Percentiles rank a stretch among this genome's conserved stretches.
Conservation (phyloP, 2,888 invertebrate species). For the Phania funesta region DNA sequence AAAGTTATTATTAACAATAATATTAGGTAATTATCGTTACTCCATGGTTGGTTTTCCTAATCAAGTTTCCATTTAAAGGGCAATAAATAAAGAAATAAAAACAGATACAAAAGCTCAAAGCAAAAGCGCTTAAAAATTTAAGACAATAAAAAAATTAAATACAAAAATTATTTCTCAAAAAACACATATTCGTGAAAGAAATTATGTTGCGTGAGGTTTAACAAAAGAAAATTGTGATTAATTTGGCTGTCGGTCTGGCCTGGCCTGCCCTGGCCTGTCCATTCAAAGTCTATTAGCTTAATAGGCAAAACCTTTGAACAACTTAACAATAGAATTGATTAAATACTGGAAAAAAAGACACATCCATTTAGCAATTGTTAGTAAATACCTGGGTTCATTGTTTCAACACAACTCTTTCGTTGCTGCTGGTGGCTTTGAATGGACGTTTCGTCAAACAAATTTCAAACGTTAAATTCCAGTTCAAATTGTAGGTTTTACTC, state of each 20-base stretch:
- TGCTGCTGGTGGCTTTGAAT: background rate
- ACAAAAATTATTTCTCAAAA: background rate
- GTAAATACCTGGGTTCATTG: conserved; percentile 26
- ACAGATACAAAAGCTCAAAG: too few relatives aligned
- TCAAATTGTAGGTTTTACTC: background rate
- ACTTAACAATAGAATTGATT: conserved; percentile 29
- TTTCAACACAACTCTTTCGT: conserved; percentile 10
- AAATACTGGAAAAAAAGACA: background rate
- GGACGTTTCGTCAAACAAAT: background rate
- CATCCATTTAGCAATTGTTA: conserved; percentile 3
- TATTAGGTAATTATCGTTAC: too few relatives aligned
- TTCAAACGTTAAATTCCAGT: background rate
- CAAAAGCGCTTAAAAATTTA: too few relatives aligned
- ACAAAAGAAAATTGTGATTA: conserved; percentile 52
- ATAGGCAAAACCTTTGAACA: background rate
- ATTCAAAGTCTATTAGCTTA: background rate
- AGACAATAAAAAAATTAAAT: too few relatives aligned
- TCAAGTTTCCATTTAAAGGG: too few relatives aligned
- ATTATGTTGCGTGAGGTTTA: conserved; percentile 60
- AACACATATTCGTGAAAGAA: conserved; percentile 20
- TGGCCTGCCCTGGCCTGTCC: background rate
- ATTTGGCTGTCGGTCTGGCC: conserved; percentile 21
- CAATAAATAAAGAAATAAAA: too few relatives aligned
- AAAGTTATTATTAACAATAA: too few relatives aligned
- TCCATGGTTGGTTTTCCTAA: too few relatives aligned